Evolutionary conservation across 2,888 invertebrate genomes (phyloP).

Genomic region (Agrochola lychnidis): DNA sequence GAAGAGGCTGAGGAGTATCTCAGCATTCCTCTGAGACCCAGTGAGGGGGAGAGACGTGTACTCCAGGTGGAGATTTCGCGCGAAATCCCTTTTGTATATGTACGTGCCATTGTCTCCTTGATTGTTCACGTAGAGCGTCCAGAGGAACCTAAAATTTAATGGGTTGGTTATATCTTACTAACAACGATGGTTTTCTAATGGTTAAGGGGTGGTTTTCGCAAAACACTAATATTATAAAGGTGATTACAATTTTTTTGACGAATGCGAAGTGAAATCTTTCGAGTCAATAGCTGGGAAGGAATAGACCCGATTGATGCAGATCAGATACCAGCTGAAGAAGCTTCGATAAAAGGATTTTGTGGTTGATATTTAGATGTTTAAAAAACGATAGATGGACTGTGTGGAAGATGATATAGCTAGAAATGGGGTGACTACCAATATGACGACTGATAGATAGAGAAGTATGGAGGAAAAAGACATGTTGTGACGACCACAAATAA

Average conservation of each 20-base stretch:
- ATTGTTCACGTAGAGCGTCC: slow-evolving; percentile 96
- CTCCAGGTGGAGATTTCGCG: slow-evolving; percentile 91
- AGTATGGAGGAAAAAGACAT: no score
- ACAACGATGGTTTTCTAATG: background rate
- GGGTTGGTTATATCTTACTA: background rate
- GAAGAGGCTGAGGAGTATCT: slow-evolving; percentile 84
- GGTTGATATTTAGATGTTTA: background rate
- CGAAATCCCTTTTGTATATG: slow-evolving; percentile 94
- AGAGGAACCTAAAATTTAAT: slow-evolving; percentile 92
- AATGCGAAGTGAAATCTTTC: background rate
- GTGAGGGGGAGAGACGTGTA: slow-evolving; percentile 84
- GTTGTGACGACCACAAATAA: no score
- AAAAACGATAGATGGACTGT: no score
- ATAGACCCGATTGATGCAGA: background rate
- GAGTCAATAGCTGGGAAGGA: background rate
- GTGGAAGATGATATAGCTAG: no score
- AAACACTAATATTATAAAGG: background rate
- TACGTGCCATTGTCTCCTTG: slow-evolving; percentile 92
- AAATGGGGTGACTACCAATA: no score
- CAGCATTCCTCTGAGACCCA: slow-evolving; percentile 78
- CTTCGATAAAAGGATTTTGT: background rate
- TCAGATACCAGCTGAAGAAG: background rate
- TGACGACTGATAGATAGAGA: no score
- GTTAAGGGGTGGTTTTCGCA: background rate
- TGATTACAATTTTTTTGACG: background rate